Percentiles rank a stretch among this genome's conserved stretches.
phyloP scores from a whole-genome alignment of 2,888 invertebrate species.

The Smittia sp. region DNA sequence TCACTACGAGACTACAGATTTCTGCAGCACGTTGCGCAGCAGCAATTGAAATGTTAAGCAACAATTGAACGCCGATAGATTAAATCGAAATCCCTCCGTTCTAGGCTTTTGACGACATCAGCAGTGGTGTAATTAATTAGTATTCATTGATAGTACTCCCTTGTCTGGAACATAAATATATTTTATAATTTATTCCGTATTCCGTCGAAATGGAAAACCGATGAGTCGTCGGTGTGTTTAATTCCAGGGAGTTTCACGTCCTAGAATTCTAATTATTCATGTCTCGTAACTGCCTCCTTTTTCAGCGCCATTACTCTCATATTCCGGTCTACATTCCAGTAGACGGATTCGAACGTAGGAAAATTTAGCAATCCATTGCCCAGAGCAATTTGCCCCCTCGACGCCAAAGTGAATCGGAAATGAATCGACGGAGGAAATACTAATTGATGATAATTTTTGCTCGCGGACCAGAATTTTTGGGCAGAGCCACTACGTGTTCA shows the following conservation, averaged over 20 bases:
- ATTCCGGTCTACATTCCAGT: neutral
- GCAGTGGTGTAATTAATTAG: slow-evolving; percentile 21
- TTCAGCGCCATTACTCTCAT: slow-evolving; percentile 24
- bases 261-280: slow-evolving; percentile 35
- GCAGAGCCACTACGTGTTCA: neutral
- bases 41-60: neutral
- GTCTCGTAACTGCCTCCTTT: slow-evolving; percentile 37
- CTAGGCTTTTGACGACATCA: neutral
- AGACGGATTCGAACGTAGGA: neutral
- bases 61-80: neutral
- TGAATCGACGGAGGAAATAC: slow-evolving; percentile 7
- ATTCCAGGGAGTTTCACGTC: neutral
- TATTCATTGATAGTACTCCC: slow-evolving; percentile 30
- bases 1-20: neutral
- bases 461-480: neutral
- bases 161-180: neutral
- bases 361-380: slow-evolving; percentile 10
- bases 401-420: neutral
- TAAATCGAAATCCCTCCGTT: neutral
- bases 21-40: neutral
- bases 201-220: neutral
- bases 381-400: neutral
- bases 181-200: neutral
- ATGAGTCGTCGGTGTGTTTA: neutral
- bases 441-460: slow-evolving; percentile 26